Percentiles rank a stretch among this genome's conserved stretches.
Evolutionary conservation across 2,888 invertebrate species (phyloP).

Genomic region (Leptopilina syphax): DNA sequence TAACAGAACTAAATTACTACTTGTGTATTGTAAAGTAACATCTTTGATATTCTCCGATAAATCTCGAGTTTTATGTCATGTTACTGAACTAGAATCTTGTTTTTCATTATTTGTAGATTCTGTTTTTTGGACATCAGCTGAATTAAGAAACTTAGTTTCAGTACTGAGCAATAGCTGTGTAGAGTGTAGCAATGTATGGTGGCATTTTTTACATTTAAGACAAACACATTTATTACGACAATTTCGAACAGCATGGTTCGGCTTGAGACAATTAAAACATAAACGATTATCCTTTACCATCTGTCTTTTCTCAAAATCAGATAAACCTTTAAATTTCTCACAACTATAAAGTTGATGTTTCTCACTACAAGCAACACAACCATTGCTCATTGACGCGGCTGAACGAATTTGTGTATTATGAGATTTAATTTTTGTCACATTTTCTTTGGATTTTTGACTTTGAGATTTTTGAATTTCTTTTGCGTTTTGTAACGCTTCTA

Average conservation of each 20-base stretch:
- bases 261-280: conserved; percentile 9
- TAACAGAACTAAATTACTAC: background rate
- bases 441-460: background rate
- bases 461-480: conserved; percentile 1
- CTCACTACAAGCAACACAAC: background rate
- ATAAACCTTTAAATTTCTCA: background rate
- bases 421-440: background rate
- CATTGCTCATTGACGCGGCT: background rate
- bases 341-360: background rate
- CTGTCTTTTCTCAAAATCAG: background rate
- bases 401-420: background rate
- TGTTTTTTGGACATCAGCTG: background rate
- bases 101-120: background rate
- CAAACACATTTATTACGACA: background rate
- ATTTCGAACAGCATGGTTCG: background rate
- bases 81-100: background rate
- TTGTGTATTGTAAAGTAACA: background rate
- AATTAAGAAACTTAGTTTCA: background rate
- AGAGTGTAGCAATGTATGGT: background rate
- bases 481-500: conserved; percentile 11
- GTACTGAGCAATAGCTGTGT: background rate
- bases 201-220: background rate
- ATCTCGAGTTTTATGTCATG: background rate
- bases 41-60: background rate
- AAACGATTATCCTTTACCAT: background rate